Evolutionary conservation across 2,797 vertebrate species (phyloP).

Genomic region (Spea hammondii): DNA sequence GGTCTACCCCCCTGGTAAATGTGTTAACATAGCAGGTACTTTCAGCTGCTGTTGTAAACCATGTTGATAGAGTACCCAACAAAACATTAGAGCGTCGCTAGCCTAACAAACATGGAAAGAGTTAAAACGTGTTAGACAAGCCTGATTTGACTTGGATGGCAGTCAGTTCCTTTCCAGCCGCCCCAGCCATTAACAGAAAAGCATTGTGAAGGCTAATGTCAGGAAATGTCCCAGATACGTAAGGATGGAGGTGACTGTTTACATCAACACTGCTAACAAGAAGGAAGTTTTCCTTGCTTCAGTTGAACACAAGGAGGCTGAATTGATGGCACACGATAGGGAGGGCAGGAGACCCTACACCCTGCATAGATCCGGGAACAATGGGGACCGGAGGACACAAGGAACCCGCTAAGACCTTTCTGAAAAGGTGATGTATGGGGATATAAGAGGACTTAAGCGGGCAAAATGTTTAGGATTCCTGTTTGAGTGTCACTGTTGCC

Average conservation of each 20-base stretch:
- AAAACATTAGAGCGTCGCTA: no score
- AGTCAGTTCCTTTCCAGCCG: not conserved
- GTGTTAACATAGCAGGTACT: no score
- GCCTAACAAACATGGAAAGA: not conserved
- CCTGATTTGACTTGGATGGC: not conserved
- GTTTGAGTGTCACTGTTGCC: no score
- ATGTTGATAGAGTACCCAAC: no score
- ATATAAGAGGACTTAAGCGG: constrained; percentile 46
- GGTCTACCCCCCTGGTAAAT: no score
- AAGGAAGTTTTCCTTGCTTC: not conserved
- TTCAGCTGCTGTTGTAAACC: no score
- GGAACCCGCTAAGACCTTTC: constrained; percentile 53
- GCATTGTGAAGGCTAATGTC: not conserved
- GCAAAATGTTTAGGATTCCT: not conserved
- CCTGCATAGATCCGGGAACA: constrained; percentile 45
- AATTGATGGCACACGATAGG: constrained; percentile 1
- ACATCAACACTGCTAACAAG: constrained; percentile 40
- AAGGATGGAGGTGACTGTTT: constrained; percentile 17
- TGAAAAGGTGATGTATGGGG: constrained; percentile 49
- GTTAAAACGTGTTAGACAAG: not conserved
- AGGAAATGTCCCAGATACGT: constrained; percentile 20
- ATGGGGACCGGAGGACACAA: constrained; percentile 52
- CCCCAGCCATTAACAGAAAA: not conserved
- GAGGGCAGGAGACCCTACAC: not conserved
- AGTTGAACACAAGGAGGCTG: constrained; percentile 15